These are phyloP conservation scores for Phocoena phocoena DNA, from an alignment of 2,113 vertebrate species.

Conservation along the genomic window DNA sequence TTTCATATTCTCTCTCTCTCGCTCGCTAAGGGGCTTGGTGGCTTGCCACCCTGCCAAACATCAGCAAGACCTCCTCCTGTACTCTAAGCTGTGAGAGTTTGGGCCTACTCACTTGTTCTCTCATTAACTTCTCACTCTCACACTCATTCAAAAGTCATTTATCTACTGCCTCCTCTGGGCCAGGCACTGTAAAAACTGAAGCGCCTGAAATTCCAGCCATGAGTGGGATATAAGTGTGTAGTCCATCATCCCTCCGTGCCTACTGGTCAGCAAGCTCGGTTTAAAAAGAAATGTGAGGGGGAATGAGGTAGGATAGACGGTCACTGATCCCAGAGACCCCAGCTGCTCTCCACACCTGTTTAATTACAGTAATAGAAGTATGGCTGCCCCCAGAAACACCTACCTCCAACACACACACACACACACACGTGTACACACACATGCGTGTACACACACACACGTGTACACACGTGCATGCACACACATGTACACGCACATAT, in stretches of 20 bases:
- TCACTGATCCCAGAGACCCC: not conserved
- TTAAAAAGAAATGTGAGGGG: not conserved
- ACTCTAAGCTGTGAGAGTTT: not conserved
- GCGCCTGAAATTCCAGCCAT: not conserved
- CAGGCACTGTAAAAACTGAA: slow-evolving; percentile 31
- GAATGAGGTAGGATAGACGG: not conserved
- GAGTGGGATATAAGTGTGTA: not conserved
- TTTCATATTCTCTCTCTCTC: too few species aligned
- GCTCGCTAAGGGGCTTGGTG: not conserved
- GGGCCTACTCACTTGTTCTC: not conserved
- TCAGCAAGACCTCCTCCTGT: not conserved
- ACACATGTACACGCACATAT: too few species aligned
- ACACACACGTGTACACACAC: too few species aligned
- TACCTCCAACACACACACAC: too few species aligned
- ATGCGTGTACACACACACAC: not conserved
- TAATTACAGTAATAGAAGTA: not conserved
- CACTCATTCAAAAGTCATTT: slow-evolving; percentile 24
- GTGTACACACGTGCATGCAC: too few species aligned
- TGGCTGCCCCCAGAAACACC: not conserved
- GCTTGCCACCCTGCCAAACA: not conserved
- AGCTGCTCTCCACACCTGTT: too few species aligned
- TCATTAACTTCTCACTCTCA: not conserved
- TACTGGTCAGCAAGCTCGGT: not conserved
- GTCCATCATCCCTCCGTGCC: not conserved
- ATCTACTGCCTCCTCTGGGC: not conserved